A percentile compares a stretch with the other conserved stretches of the same genome.
Evolutionary conservation across 2,113 vertebrate species (phyloP).

Genomic region (Heteronetta atricapilla): DNA sequence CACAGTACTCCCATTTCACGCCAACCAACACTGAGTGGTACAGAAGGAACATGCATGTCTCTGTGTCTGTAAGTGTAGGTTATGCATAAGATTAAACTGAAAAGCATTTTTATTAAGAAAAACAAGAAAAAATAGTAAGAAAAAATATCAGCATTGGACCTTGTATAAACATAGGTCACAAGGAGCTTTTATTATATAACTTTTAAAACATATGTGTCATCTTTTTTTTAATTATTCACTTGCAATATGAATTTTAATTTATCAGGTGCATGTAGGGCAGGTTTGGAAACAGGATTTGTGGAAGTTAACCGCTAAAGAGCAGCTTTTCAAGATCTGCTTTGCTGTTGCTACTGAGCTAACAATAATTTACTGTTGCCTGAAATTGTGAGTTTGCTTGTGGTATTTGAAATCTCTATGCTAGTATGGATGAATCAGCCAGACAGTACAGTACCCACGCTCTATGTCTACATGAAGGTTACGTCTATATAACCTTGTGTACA

Average conservation of each 20-base stretch:
- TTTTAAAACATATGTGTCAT: background rate
- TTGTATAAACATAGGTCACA: background rate
- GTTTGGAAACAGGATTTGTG: background rate
- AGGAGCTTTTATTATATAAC: background rate
- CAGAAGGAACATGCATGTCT: background rate
- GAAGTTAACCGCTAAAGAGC: background rate
- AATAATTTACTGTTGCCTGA: background rate
- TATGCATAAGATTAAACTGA: background rate
- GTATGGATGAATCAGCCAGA: background rate
- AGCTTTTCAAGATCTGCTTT: slow-evolving; percentile 22
- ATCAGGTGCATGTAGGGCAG: background rate
- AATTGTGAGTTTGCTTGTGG: background rate
- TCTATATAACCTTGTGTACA: background rate
- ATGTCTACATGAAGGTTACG: background rate
- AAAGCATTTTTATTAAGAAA: background rate
- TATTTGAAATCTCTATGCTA: background rate
- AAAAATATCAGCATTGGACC: background rate
- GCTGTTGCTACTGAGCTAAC: background rate
- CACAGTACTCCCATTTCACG: background rate
- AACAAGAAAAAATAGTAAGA: background rate
- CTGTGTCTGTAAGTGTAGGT: background rate
- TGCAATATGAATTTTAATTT: background rate
- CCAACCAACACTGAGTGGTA: fast-evolving
- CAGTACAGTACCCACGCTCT: background rate
- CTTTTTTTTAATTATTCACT: background rate